Conservation (phyloP, 2,888 invertebrate species). For the Epirrhoe tristata region DNA sequence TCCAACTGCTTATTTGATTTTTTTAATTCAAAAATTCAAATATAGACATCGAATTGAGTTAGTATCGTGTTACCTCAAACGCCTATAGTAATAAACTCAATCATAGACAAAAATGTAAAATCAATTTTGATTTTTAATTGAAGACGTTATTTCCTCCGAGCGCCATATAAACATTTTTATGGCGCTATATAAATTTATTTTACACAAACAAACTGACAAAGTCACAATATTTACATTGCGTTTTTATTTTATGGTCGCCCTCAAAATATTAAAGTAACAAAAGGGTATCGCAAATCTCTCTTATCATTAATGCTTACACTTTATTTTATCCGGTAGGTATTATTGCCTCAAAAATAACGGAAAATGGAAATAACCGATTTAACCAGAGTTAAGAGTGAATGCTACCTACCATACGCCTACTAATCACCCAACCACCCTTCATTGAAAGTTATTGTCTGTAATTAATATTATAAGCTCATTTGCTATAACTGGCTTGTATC, state of each 20-base stretch:
- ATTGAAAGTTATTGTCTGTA: too few species aligned
- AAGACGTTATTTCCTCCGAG: constrained; percentile 40
- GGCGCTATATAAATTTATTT: constrained; percentile 48
- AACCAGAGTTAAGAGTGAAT: neutral
- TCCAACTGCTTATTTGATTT: constrained; percentile 39
- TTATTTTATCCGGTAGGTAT: constrained; percentile 38
- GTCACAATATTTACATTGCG: constrained; percentile 55
- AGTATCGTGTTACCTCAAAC: constrained; percentile 47
- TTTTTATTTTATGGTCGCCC: constrained; percentile 60
- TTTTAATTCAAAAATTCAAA: constrained; percentile 46
- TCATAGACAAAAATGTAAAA: constrained; percentile 46
- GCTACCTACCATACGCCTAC: neutral
- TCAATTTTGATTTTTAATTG: constrained; percentile 48
- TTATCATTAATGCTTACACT: constrained; percentile 47
- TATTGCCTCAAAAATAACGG: neutral
- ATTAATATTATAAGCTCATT: too few species aligned
- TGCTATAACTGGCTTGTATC: too few species aligned
- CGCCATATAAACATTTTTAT: constrained; percentile 45
- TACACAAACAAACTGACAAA: constrained; percentile 47
- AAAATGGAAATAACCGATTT: neutral
- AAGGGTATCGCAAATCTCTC: constrained; percentile 56
- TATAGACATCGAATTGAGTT: constrained; percentile 47
- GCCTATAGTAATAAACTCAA: constrained; percentile 45
- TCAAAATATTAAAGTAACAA: constrained; percentile 55
- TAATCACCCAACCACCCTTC: neutral